Conservation (phyloP, 2,113 vertebrate species). For the Bagarius yarrelli region DNA sequence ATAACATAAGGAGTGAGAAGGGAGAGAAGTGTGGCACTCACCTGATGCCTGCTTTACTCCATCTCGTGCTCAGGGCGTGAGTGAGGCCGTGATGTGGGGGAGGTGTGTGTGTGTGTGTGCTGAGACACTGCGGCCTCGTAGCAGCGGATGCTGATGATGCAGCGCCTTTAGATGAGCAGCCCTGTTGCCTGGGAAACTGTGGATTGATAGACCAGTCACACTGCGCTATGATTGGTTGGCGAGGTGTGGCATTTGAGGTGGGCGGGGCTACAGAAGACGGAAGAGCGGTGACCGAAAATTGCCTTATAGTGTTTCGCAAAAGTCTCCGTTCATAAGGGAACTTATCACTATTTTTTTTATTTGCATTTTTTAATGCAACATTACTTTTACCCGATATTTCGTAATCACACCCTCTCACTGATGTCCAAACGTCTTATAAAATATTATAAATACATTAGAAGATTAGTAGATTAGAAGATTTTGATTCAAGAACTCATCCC, state of each 20-base stretch:
- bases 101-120: slow-evolving; percentile 74
- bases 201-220: slow-evolving; percentile 88
- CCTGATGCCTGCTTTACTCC: slow-evolving; percentile 80
- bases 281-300: slow-evolving; percentile 49
- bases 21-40: slow-evolving; percentile 70
- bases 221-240: slow-evolving; percentile 81
- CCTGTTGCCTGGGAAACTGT: slow-evolving; percentile 90
- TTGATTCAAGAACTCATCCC: too few species aligned
- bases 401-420: too few species aligned
- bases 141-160: slow-evolving; percentile 81
- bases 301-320: background rate
- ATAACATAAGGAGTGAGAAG: slow-evolving; percentile 56
- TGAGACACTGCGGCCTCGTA: slow-evolving; percentile 86
- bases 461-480: too few species aligned
- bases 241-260: slow-evolving; percentile 68
- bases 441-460: too few species aligned
- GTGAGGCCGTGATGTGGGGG: slow-evolving; percentile 76
- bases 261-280: slow-evolving; percentile 52
- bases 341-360: background rate
- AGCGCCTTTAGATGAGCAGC: slow-evolving; percentile 88
- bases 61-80: slow-evolving; percentile 80
- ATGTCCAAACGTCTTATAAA: too few species aligned
- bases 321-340: too few species aligned
- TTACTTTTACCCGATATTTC: too few species aligned
- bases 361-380: background rate